phyloP scores from a whole-genome alignment of 2,797 vertebrate species.

The Syngnathus rostellatus region DNA sequence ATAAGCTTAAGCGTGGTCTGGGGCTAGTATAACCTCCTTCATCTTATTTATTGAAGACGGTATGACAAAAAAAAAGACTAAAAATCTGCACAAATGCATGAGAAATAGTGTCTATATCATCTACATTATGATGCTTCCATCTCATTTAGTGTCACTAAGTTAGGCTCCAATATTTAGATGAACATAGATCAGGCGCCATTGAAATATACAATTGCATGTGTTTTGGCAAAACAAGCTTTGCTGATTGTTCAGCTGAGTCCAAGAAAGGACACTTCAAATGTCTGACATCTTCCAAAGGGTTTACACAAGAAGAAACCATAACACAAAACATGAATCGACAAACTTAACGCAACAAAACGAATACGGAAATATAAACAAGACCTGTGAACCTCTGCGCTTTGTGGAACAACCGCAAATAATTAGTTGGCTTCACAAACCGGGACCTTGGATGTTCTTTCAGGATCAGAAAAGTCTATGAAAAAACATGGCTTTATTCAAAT shows the following conservation, averaged over 20 bases:
- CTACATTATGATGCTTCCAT: not conserved
- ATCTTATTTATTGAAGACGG: not conserved
- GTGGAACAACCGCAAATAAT: not conserved
- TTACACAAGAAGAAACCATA: not conserved
- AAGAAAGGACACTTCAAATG: not conserved
- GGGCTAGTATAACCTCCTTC: not conserved
- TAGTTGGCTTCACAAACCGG: not conserved
- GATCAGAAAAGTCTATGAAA: not conserved
- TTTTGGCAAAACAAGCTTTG: not conserved
- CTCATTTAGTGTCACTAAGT: not conserved
- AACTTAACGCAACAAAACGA: not conserved
- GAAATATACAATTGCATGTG: not conserved
- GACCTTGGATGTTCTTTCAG: not conserved
- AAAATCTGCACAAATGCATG: not conserved
- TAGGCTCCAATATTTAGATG: not conserved
- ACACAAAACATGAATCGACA: not conserved
- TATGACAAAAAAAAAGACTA: not conserved
- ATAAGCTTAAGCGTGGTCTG: no score
- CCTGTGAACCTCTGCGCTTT: not conserved
- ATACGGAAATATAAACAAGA: not conserved
- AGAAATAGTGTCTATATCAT: not conserved
- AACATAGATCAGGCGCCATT: no score
- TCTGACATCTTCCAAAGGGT: not conserved
- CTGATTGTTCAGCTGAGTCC: not conserved
- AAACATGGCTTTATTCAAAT: slow-evolving; percentile 6